phyloP scores from a whole-genome alignment of 2,888 invertebrate species.

The Archips xylosteana region DNA sequence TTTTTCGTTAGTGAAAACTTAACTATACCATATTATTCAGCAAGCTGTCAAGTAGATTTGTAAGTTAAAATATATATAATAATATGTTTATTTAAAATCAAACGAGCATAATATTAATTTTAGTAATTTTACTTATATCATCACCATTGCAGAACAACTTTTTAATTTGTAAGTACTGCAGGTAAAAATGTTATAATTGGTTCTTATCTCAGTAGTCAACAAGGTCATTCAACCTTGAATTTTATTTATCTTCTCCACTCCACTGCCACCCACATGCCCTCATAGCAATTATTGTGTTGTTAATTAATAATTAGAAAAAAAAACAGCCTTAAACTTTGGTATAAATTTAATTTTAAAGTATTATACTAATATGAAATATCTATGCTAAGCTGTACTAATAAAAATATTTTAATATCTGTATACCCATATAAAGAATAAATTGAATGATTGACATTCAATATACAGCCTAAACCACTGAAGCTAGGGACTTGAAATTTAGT shows the following conservation, averaged over 20 bases:
- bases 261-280: conserved; percentile 3
- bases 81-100: neutral
- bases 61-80: neutral
- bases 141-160: neutral
- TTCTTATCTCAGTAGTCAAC: conserved; percentile 20
- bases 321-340: neutral
- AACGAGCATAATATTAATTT: neutral
- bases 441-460: too few relatives aligned
- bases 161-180: neutral
- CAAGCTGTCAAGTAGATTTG: neutral
- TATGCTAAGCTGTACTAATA: too few relatives aligned
- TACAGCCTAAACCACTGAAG: too few relatives aligned
- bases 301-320: neutral
- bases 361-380: neutral
- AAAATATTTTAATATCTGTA: too few relatives aligned
- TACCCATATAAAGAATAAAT: too few relatives aligned
- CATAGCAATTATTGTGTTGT: neutral
- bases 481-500: too few relatives aligned
- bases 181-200: neutral
- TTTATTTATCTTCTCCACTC: conserved; percentile 17
- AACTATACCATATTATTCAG: neutral
- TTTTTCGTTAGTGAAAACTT: conserved; percentile 10
- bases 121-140: neutral
- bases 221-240: conserved; percentile 21
- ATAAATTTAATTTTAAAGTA: neutral